Evolutionary conservation across 2,113 vertebrate species (phyloP).

Genomic region (Herpetotheres cachinnans): DNA sequence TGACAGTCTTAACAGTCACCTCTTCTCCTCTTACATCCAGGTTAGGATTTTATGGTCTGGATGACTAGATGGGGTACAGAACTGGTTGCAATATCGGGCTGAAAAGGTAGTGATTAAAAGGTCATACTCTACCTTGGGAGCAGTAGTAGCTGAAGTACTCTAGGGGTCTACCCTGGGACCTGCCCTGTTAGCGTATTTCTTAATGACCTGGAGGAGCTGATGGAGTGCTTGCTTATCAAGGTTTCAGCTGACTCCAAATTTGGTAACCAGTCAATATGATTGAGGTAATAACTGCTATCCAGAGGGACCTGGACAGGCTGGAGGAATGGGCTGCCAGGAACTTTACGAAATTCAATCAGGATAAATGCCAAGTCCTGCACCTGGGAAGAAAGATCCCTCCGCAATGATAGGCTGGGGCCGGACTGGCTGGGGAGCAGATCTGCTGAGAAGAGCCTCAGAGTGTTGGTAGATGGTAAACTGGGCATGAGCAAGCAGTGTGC

Average conservation of each 20-base stretch:
- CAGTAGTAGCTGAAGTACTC: background rate
- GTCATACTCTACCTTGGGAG: fast-evolving
- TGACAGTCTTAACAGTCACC: background rate
- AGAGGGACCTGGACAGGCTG: background rate
- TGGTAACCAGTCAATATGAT: background rate
- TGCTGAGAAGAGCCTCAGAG: background rate
- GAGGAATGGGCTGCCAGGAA: background rate
- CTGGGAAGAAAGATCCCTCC: background rate
- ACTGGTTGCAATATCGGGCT: background rate
- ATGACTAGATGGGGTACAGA: background rate
- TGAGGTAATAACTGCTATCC: background rate
- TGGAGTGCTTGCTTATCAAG: background rate
- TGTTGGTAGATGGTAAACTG: background rate
- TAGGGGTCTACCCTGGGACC: background rate
- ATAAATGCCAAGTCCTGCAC: background rate
- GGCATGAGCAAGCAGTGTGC: background rate
- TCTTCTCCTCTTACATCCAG: background rate
- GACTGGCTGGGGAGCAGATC: background rate
- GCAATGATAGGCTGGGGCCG: background rate
- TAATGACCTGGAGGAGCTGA: background rate
- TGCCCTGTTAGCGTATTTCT: background rate
- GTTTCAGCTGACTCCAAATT: background rate
- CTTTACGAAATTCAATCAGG: background rate
- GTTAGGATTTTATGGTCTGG: background rate
- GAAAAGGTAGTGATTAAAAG: background rate